Percentiles rank a stretch among this genome's conserved stretches.
phyloP scores from a whole-genome alignment of 1,140 invertebrate species.

The Aphidius gifuensis region DNA sequence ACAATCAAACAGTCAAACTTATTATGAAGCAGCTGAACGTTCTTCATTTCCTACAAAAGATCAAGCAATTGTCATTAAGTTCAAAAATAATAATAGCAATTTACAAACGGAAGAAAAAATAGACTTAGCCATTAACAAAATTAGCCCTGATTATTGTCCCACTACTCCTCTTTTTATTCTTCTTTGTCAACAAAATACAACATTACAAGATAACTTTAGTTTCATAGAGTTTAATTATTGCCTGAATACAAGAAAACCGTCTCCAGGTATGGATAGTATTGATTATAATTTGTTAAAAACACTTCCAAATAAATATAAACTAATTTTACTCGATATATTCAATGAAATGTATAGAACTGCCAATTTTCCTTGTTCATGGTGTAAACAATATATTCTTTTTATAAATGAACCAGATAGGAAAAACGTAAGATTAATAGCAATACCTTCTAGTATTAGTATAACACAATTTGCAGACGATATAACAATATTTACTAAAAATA shows the following conservation, averaged over 20 bases:
- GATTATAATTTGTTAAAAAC: constrained; percentile 6
- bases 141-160: constrained; percentile 6
- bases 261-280: constrained; percentile 13
- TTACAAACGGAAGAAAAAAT: not conserved
- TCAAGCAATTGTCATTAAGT: no score
- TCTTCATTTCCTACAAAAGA: no score
- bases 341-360: constrained; percentile 13
- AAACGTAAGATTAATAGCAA: constrained; percentile 8
- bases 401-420: constrained; percentile 7
- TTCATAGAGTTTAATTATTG: constrained; percentile 11
- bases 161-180: not conserved
- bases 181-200: constrained; percentile 1
- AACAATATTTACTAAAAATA: constrained; percentile 1
- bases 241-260: not conserved
- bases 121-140: not conserved
- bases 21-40: no score
- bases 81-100: not conserved
- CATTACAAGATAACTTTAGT: not conserved
- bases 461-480: constrained; percentile 26
- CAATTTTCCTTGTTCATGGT: constrained; percentile 13
- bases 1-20: no score
- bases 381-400: constrained; percentile 9
- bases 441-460: constrained; percentile 4
- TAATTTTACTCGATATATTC: constrained; percentile 18
- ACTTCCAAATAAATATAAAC: constrained; percentile 9